Base-by-base conservation (phyloP, 2,888 invertebrate species). In the Ecliptopera silaceata region DNA sequence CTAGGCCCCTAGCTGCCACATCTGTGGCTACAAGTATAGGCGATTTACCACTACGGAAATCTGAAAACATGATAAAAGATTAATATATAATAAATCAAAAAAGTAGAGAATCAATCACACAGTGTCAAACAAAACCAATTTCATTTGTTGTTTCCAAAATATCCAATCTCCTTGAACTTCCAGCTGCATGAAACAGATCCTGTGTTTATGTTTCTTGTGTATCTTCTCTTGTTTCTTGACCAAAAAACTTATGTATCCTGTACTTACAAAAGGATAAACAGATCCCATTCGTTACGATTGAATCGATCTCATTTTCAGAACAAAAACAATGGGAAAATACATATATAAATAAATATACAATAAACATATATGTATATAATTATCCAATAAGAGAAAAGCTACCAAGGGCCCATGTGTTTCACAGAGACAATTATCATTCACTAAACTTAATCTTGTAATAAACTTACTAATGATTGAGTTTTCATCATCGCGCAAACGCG, bases 21-120 rank as follows among this genome's bases (percentile, higher is more conserved):
- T 98, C 98, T 38, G 98, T 98, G 65, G 98, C 98, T 64, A 98
- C 96, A 72, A 98, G 93, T 83, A 98, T 97, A 53, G 96, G 96
- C 61, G 96, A 95, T 88, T 96, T 95, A 64, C 96, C 96, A 83
- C 94, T 93, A 80, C 96, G 93, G 89, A 97, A 97, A 92, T 96
- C 97, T 96, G 91, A 68, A 92, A 92, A 74, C 70, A 68, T 63
- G 31, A 48, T 57, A 3, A 59, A 55, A 60, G 52, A 67, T 65
- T 61, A 59, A 41, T 20, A 15, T 43, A 11, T 3, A 29, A 2
- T 41, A 22, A 34, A 22, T 31, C 3, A 0, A 31, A 38, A 36
- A 17, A 1, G 12, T 4, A 26, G 17, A n/a, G 2, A 43, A 18
- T 47, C 20, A 13, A n/a, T n/a, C n/a, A 47, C 43, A 29, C 38